A percentile compares a stretch with the other conserved stretches of the same genome.
Evolutionary conservation across 2,888 invertebrate species (phyloP).

Genomic region (Pimpla rufipes): DNA sequence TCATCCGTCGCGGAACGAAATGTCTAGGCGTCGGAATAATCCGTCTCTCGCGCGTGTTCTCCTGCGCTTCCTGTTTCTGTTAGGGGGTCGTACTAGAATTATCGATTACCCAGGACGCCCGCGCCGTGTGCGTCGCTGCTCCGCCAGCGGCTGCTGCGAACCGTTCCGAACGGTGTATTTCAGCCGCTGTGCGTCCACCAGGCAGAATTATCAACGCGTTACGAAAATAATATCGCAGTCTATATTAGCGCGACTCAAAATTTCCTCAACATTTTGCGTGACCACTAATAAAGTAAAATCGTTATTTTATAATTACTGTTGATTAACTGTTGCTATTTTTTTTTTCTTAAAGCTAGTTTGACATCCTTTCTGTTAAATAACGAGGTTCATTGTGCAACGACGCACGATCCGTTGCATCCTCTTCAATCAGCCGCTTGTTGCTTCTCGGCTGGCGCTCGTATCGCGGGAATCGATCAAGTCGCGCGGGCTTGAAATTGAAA

Average conservation of each 20-base stretch:
- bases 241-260: not conserved
- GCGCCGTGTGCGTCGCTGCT: conserved; percentile 64
- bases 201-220: conserved; percentile 72
- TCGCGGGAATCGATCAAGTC: not conserved
- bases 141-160: conserved; percentile 56
- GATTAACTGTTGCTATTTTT: not conserved
- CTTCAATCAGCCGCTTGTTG: conserved; percentile 5
- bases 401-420: not conserved
- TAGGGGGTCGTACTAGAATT: conserved; percentile 65
- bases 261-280: not conserved
- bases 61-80: conserved; percentile 61
- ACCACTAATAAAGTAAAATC: not conserved
- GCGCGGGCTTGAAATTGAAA: conserved; percentile 9
- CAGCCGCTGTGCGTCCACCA: conserved; percentile 58
- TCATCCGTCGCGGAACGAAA: not conserved
- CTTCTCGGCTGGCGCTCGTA: not conserved
- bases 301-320: not conserved
- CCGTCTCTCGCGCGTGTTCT: conserved; percentile 58
- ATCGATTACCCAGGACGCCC: conserved; percentile 69
- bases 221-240: not conserved
- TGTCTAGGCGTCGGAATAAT: conserved; percentile 62
- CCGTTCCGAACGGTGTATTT: conserved; percentile 72
- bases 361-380: not conserved
- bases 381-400: not conserved
- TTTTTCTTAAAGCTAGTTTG: not conserved